Conservation (phyloP, 2,797 vertebrate genomes). For the Chiloscyllium punctatum region DNA sequence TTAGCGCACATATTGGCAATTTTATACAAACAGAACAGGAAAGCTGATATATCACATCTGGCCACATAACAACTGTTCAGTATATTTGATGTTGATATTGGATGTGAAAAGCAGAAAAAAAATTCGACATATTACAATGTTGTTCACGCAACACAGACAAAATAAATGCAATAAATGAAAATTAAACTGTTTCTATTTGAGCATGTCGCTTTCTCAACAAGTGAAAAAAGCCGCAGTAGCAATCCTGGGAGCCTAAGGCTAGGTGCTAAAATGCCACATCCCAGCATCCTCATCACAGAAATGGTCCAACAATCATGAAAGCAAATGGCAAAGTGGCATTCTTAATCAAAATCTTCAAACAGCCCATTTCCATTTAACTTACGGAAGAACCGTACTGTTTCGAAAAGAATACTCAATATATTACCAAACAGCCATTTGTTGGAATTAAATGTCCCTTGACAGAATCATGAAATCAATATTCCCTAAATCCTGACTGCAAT, state of each 20-base stretch:
- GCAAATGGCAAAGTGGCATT: neutral
- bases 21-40: neutral
- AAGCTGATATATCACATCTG: neutral
- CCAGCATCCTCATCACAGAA: neutral
- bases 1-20: neutral
- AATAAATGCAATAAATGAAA: neutral
- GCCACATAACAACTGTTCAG: neutral
- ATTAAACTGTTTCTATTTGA: neutral
- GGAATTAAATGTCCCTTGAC: neutral
- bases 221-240: too few relatives aligned
- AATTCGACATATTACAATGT: neutral
- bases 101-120: too few relatives aligned
- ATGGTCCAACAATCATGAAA: neutral
- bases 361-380: neutral
- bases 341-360: neutral
- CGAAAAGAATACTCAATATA: neutral
- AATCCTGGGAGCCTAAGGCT: neutral
- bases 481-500: neutral
- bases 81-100: neutral
- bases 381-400: neutral
- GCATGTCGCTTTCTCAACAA: neutral
- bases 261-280: neutral
- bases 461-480: neutral
- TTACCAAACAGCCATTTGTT: neutral
- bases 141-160: neutral